These are phyloP conservation scores for Spilarctia lutea DNA, from an alignment of 2,888 invertebrate species.

Conservation along the genomic window DNA sequence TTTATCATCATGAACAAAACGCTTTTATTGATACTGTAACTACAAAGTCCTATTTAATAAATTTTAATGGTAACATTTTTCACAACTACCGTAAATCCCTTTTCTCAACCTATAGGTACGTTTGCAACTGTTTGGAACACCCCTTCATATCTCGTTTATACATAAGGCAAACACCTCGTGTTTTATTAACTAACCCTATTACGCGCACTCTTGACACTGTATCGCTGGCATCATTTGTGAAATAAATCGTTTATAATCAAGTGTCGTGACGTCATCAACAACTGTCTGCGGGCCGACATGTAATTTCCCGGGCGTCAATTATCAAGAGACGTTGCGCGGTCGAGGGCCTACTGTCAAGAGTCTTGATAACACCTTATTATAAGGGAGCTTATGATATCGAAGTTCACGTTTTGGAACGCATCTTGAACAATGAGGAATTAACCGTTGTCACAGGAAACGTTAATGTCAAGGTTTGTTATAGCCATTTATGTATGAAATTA, in stretches of 20 bases:
- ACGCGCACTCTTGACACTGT: constrained; percentile 41
- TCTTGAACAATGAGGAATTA: constrained; percentile 23
- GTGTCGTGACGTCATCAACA: constrained; percentile 84
- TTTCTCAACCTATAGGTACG: not conserved
- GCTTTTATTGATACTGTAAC: not conserved
- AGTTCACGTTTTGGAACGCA: constrained; percentile 39
- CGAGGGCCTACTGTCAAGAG: constrained; percentile 74
- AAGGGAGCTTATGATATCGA: constrained; percentile 48
- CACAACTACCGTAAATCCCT: not conserved
- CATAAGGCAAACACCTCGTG: constrained; percentile 20
- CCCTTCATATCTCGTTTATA: not conserved
- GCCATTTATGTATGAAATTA: not conserved
- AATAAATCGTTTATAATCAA: constrained; percentile 86
- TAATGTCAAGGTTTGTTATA: not conserved
- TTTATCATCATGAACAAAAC: not conserved
- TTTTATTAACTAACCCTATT: constrained; percentile 48
- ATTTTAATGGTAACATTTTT: not conserved
- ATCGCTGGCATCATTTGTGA: constrained; percentile 67
- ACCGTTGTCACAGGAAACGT: not conserved
- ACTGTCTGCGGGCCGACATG: constrained; percentile 84
- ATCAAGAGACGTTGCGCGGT: constrained; percentile 76
- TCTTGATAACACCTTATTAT: constrained; percentile 78
- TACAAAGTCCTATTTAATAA: not conserved
- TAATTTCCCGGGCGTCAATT: constrained; percentile 86
- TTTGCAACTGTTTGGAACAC: not conserved